Percentiles rank a stretch among this genome's conserved stretches.
phyloP scores from a whole-genome alignment of 2,797 vertebrate species.

The Stomatorhinus walkeri region DNA sequence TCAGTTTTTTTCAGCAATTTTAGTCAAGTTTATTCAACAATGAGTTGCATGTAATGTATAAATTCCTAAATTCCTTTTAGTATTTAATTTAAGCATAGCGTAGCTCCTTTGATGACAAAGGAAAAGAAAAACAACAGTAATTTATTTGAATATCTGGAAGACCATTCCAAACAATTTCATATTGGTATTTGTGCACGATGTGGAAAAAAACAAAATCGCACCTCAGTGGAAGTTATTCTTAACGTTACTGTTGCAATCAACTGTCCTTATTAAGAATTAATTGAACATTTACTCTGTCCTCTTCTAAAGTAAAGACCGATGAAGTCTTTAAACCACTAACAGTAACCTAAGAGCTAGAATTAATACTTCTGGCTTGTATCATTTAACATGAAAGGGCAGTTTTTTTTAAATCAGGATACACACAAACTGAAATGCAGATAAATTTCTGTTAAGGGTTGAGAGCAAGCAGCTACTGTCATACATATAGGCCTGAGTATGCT shows the following conservation, averaged over 20 bases:
- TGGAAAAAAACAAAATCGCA: neutral
- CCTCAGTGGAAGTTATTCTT: neutral
- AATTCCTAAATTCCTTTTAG: neutral
- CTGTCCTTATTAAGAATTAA: neutral
- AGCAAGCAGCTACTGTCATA: neutral
- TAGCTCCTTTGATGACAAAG: neutral
- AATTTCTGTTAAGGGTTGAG: neutral
- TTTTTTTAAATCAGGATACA: constrained; percentile 39
- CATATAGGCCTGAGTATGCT: neutral
- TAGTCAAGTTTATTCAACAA: neutral
- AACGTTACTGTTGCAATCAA: neutral
- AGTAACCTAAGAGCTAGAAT: constrained; percentile 3
- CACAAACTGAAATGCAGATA: constrained; percentile 28
- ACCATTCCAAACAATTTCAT: neutral
- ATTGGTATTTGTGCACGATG: neutral
- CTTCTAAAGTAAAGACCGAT: neutral
- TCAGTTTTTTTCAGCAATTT: neutral
- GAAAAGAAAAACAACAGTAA: neutral
- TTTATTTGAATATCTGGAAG: neutral
- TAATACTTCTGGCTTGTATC: constrained; percentile 13
- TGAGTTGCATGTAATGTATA: neutral
- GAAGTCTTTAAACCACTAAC: neutral
- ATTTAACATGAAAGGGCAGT: constrained; percentile 35
- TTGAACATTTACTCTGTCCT: neutral
- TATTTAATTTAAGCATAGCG: neutral